These are phyloP conservation scores for Corvus cornix DNA, from an alignment of 2,113 vertebrate species.

Conservation along the genomic window DNA sequence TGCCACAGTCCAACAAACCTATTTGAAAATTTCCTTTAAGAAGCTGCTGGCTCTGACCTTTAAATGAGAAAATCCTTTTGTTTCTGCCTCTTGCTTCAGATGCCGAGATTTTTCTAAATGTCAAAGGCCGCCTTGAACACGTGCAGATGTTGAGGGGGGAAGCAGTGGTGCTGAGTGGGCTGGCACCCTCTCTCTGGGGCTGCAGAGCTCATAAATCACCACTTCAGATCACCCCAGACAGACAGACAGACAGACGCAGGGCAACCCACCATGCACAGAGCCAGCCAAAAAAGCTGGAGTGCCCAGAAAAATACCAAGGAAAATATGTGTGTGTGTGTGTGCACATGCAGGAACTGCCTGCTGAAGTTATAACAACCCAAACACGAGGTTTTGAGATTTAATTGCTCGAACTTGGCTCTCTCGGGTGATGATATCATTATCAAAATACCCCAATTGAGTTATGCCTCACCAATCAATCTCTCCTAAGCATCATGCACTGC, in stretches of 20 bases:
- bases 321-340: background rate
- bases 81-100: slow-evolving; percentile 68
- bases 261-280: background rate
- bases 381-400: slow-evolving; percentile 4
- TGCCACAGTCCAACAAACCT: slow-evolving; percentile 48
- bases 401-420: slow-evolving; percentile 47
- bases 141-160: background rate
- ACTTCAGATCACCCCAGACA: background rate
- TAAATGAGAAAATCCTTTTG: slow-evolving; percentile 74
- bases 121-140: slow-evolving; percentile 54
- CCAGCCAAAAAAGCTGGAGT: background rate
- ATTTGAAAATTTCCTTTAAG: slow-evolving; percentile 38
- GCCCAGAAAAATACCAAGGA: background rate
- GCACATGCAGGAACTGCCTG: background rate
- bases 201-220: background rate
- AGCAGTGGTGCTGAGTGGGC: background rate
- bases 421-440: slow-evolving; percentile 23
- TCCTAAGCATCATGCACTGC: background rate
- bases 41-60: slow-evolving; percentile 72
- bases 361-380: slow-evolving; percentile 1
- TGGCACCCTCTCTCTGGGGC: background rate
- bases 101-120: slow-evolving; percentile 74
- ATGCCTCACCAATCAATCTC: slow-evolving; percentile 58
- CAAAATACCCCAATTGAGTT: slow-evolving; percentile 38
- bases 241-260: accelerated